Evolutionary conservation across 2,888 invertebrate genomes (phyloP).

Genomic region (Megaustenia siamemsis): DNA sequence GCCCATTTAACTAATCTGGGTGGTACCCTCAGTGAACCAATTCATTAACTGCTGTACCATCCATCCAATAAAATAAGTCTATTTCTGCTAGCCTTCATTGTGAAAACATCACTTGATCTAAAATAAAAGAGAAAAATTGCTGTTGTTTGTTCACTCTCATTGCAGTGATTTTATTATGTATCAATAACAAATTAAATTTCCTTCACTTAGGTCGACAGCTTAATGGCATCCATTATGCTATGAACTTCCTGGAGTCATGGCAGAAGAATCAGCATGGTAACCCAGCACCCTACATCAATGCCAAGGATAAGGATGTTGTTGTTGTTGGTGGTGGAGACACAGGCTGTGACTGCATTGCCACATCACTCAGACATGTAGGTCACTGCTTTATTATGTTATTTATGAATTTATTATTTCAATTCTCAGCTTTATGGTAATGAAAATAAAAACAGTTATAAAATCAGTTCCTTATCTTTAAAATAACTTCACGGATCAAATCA

Average conservation of each 20-base stretch:
- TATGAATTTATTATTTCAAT: background rate
- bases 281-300: conserved; percentile 84
- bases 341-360: conserved; percentile 98
- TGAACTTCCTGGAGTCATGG: conserved; percentile 97
- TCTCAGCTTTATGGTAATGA: background rate
- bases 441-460: background rate
- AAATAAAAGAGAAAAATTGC: background rate
- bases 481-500: too few species aligned
- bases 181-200: background rate
- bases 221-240: conserved; percentile 97
- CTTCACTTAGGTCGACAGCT: conserved; percentile 88
- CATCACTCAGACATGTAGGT: conserved; percentile 89
- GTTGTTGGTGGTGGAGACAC: conserved; percentile 93
- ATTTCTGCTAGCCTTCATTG: too few species aligned
- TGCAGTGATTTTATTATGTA: background rate
- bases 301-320: conserved; percentile 95
- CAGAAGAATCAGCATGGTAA: conserved; percentile 94
- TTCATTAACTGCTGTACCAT: too few species aligned
- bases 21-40: too few species aligned
- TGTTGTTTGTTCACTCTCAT: too few species aligned
- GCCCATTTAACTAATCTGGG: too few species aligned
- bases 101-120: too few species aligned
- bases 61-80: too few species aligned
- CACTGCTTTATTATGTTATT: background rate
- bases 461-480: background rate